Evolutionary conservation across 1,140 invertebrate species (phyloP), one percentile per base, ranked within the genome.

Genomic region (Magallana angulata): DNA sequence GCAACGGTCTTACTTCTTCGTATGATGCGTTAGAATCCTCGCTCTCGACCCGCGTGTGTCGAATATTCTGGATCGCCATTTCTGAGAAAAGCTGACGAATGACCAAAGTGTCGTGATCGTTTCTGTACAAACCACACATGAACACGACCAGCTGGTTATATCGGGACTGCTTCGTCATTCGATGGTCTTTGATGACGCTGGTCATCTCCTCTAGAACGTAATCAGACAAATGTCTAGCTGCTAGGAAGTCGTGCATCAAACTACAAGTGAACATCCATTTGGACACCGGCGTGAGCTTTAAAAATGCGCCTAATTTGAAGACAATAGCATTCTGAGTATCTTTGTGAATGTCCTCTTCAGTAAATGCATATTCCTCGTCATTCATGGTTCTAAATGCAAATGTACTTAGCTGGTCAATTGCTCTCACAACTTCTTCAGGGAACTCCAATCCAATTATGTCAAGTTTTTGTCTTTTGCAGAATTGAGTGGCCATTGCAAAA

Each of bases 221-320:
- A 82, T 92, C 93, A n/a, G 91, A 89, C 57, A 93, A 82, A 85
- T 92, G 88, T 36, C 89, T 85, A 0, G 92, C 91, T 11, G 92
- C 91, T 12, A 93, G 89, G 71, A 92, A 93, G 85, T 93, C 91
- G 16, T 88, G 85, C 14, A 92, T 84, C 3, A 91, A 60, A 60
- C 86, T 88, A 84, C 91, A 91, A 11, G 90, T 80, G 71, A 92
- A 92, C 60, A 85, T 89, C 62, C 88, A 90, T n/a, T 88, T 85
- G 85, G 87, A 87, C 8, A 64, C 76, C 57, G 30, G 84, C 16
- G 76, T 85, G 18, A 90, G 85, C 71, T 82, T 89, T 18, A 76
- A 86, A 58, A 93, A 91, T 12, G 90, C 89, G 18, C 92, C 92
- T 60, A 91, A 85, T 80, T 91, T 89, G 1, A 89, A 86, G 12